Percentiles rank a stretch among this genome's conserved stretches.
Evolutionary conservation across 2,888 invertebrate genomes (phyloP).

Genomic region (Craniophora ligustri): DNA sequence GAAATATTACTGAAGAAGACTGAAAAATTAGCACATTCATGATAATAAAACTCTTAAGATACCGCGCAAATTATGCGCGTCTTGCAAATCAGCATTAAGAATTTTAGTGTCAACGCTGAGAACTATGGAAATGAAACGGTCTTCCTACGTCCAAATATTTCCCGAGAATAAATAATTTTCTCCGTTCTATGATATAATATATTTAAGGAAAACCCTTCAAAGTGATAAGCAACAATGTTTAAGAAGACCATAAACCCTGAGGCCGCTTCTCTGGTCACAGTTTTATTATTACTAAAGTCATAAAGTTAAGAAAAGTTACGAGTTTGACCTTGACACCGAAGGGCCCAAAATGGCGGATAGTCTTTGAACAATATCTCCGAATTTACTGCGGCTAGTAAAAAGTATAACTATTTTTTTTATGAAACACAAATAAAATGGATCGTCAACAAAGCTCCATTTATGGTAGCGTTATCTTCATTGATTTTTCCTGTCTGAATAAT

Average conservation of each 20-base stretch:
- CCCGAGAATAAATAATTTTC: constrained; percentile 38
- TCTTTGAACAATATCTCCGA: constrained; percentile 50
- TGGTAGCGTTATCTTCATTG: constrained; percentile 43
- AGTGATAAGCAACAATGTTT: constrained; percentile 50
- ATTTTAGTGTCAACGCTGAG: constrained; percentile 25
- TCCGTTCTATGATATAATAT: constrained; percentile 22
- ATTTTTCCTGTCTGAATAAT: constrained; percentile 38
- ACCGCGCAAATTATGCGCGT: constrained; percentile 36
- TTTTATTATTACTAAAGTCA: constrained; percentile 63
- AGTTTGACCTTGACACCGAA: constrained; percentile 49
- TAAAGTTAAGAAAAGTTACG: constrained; percentile 65
- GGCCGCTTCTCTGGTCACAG: constrained; percentile 54
- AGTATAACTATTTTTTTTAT: constrained; percentile 55
- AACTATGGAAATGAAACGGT: constrained; percentile 45
- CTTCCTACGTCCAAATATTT: constrained; percentile 34
- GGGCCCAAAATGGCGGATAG: constrained; percentile 44
- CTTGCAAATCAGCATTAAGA: constrained; percentile 46
- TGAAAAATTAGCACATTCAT: constrained; percentile 33
- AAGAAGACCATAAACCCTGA: constrained; percentile 57
- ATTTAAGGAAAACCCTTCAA: constrained; percentile 30
- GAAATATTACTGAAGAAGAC: constrained; percentile 11
- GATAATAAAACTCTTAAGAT: constrained; percentile 35
- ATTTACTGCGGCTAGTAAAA: constrained; percentile 56
- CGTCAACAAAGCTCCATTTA: constrained; percentile 50
- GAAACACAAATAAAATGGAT: constrained; percentile 51